Percentiles rank a stretch among this genome's conserved stretches.
Conservation (phyloP, 2,888 invertebrate species). For the Nudaria mundana region DNA sequence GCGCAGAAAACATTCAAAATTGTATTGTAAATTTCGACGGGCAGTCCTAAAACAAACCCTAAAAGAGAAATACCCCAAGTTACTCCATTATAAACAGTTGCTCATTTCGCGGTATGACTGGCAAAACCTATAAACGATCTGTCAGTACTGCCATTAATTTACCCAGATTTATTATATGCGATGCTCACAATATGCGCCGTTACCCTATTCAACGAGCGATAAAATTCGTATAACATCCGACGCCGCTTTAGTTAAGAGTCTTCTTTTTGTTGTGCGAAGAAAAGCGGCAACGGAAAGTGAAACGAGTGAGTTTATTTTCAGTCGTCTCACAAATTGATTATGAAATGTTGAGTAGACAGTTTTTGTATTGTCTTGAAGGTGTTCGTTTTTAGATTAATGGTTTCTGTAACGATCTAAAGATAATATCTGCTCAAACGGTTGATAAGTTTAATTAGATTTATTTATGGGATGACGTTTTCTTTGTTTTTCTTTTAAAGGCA, state of each 20-base stretch:
- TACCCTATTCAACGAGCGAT: conserved; percentile 20
- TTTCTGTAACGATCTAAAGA: conserved; percentile 31
- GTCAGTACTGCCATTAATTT: conserved; percentile 74
- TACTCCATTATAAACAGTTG: conserved; percentile 41
- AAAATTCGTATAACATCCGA: conserved; percentile 27
- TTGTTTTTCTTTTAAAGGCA: conserved; percentile 21
- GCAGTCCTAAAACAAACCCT: conserved; percentile 8
- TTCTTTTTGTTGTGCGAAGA: conserved; percentile 7
- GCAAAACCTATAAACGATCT: conserved; percentile 72
- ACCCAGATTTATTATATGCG: conserved; percentile 67
- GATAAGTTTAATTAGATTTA: conserved; percentile 30
- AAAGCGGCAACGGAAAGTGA: conserved; percentile 13
- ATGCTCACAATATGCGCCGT: conserved; percentile 49
- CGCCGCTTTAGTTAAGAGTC: conserved; percentile 30
- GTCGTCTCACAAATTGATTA: conserved; percentile 58
- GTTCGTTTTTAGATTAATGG: conserved; percentile 46
- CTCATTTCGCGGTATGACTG: conserved; percentile 68
- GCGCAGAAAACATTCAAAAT: neutral
- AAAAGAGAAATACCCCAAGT: conserved; percentile 21
- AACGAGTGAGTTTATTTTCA: conserved; percentile 7
- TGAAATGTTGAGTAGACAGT: conserved; percentile 63
- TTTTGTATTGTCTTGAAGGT: conserved; percentile 53
- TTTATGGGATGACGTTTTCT: conserved; percentile 20
- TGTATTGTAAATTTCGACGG: conserved; percentile 3
- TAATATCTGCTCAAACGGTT: conserved; percentile 19